Evolutionary conservation across 2,888 invertebrate genomes (phyloP).

Genomic region (Phasia obesa): DNA sequence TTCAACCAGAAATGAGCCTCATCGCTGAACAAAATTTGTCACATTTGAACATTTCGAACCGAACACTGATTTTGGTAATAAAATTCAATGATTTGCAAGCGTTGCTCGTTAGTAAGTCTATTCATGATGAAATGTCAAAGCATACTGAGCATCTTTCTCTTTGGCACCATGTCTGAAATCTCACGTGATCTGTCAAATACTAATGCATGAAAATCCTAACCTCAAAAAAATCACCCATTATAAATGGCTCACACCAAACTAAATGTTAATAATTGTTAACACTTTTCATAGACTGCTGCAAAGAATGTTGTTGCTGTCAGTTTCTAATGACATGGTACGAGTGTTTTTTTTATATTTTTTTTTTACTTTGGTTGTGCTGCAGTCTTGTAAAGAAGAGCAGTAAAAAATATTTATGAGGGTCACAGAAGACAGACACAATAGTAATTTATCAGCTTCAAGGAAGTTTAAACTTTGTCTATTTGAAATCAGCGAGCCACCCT

Average conservation of each 20-base stretch:
- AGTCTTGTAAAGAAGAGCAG: conserved; percentile 26
- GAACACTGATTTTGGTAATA: too few species aligned
- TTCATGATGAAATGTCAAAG: too few species aligned
- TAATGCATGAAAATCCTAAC: too few species aligned
- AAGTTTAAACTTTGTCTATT: conserved; percentile 22
- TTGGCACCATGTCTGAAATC: too few species aligned
- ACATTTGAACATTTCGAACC: too few species aligned
- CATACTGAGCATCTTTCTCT: too few species aligned
- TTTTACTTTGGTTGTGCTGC: not conserved
- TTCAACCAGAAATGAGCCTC: too few species aligned
- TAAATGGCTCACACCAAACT: conserved; percentile 22
- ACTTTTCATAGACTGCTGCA: conserved; percentile 44
- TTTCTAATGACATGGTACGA: conserved; percentile 6
- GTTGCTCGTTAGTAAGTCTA: too few species aligned
- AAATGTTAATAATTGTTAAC: conserved; percentile 64
- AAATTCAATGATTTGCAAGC: too few species aligned
- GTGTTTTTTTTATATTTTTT: not conserved
- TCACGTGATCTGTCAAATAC: too few species aligned
- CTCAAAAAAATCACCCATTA: too few species aligned
- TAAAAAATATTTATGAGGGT: conserved; percentile 60
- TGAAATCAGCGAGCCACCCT: conserved; percentile 9
- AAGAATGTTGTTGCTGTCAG: conserved; percentile 20
- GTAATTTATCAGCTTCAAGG: conserved; percentile 61
- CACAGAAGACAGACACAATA: not conserved
- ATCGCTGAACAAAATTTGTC: too few species aligned